phyloP scores from a whole-genome alignment of 2,113 vertebrate genomes.

The Eulemur rufifrons region DNA sequence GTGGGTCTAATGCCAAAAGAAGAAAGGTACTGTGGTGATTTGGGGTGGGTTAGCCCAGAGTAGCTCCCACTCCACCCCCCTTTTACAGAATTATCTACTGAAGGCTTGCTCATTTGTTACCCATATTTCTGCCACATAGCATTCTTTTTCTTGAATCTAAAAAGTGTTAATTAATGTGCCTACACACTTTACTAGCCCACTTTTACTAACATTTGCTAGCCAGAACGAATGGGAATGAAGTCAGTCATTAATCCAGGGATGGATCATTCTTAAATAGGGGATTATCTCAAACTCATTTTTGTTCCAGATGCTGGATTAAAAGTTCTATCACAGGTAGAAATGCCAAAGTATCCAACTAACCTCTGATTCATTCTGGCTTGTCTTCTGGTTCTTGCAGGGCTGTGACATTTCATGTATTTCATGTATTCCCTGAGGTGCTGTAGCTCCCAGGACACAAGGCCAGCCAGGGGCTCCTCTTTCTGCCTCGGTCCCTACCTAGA shows the following conservation, averaged over 20 bases:
- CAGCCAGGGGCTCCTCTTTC: background rate
- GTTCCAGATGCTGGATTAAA: background rate
- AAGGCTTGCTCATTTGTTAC: background rate
- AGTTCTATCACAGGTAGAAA: background rate
- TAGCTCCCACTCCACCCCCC: background rate
- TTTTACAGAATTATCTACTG: background rate
- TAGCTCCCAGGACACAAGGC: background rate
- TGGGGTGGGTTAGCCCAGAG: background rate
- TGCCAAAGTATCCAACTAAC: background rate
- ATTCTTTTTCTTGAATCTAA: constrained; percentile 5
- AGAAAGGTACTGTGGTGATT: background rate
- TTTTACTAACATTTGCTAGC: background rate
- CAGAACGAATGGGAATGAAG: background rate
- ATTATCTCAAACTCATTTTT: constrained; percentile 12
- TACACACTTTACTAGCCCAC: background rate
- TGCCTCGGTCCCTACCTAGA: background rate
- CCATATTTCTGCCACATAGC: background rate
- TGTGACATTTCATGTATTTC: background rate
- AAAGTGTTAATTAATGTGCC: background rate
- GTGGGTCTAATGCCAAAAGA: background rate
- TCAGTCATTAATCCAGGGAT: background rate
- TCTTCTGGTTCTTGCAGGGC: background rate
- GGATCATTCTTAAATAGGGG: background rate
- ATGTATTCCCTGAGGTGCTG: background rate
- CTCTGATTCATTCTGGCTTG: background rate